Conservation (phyloP, 2,888 invertebrate species). For the Lochmaea capreae region DNA sequence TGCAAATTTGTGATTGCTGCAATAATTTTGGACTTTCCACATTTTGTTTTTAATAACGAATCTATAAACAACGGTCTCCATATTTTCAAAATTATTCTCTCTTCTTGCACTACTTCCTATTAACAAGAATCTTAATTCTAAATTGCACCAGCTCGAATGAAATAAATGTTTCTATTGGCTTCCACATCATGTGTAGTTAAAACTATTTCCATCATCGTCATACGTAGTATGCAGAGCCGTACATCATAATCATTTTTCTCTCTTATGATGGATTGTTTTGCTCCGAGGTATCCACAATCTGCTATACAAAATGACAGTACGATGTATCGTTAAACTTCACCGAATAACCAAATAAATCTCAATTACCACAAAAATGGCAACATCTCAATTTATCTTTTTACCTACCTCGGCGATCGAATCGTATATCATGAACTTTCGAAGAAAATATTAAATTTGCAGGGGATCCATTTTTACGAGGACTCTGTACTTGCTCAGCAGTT, state of each 20-base stretch:
- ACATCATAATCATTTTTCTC: slow-evolving; percentile 5
- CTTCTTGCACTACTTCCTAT: neutral
- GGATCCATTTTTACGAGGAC: slow-evolving; percentile 55
- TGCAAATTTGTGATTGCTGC: too few relatives aligned
- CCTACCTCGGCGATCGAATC: slow-evolving; percentile 58
- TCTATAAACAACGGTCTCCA: too few relatives aligned
- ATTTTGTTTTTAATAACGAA: too few relatives aligned
- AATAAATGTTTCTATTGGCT: neutral
- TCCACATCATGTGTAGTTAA: neutral
- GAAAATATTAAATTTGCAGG: slow-evolving; percentile 60
- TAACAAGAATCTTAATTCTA: neutral
- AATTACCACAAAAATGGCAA: slow-evolving; percentile 51
- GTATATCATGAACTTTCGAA: slow-evolving; percentile 58
- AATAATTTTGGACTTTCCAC: too few relatives aligned
- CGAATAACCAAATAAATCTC: slow-evolving; percentile 44
- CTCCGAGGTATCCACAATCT: slow-evolving; percentile 3
- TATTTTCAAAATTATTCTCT: neutral
- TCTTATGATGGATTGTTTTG: neutral
- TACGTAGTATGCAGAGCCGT: neutral
- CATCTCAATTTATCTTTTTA: slow-evolving; percentile 61
- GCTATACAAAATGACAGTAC: slow-evolving; percentile 14
- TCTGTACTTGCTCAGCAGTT: slow-evolving; percentile 50
- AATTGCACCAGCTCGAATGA: neutral
- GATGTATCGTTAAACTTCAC: slow-evolving; percentile 32
- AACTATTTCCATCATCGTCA: slow-evolving; percentile 1